Percentiles rank a stretch among this genome's conserved stretches.
Conservation (phyloP, 2,888 invertebrate genomes). For the Xylota sylvarum region DNA sequence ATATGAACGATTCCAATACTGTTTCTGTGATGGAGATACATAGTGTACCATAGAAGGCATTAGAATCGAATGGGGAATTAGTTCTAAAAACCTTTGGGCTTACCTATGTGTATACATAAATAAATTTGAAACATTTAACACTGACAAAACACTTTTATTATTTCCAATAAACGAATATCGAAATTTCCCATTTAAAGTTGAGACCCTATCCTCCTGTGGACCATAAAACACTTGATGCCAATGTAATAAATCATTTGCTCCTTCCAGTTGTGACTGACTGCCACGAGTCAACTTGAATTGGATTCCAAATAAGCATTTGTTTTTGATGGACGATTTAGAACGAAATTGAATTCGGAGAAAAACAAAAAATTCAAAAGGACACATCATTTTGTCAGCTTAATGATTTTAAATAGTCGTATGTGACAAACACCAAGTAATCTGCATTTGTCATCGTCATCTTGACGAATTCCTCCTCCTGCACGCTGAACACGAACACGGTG, state of each 20-base stretch:
- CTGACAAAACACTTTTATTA: not conserved
- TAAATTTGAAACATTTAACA: too few species aligned
- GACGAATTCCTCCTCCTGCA: not conserved
- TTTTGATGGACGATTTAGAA: not conserved
- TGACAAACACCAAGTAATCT: not conserved
- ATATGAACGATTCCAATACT: too few species aligned
- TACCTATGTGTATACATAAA: too few species aligned
- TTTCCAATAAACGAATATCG: not conserved
- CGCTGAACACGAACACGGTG: not conserved
- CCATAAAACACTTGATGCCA: not conserved
- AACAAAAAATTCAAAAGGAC: not conserved
- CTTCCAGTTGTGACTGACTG: not conserved
- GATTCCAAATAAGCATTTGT: not conserved
- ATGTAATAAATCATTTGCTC: not conserved
- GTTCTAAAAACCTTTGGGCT: too few species aligned
- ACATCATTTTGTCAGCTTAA: constrained; percentile 1
- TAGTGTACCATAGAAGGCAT: too few species aligned
- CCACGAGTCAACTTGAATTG: not conserved
- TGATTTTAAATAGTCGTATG: not conserved
- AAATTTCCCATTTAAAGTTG: not conserved
- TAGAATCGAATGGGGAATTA: too few species aligned
- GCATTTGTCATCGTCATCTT: not conserved
- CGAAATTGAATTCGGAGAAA: not conserved
- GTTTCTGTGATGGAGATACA: too few species aligned
- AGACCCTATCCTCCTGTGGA: not conserved